Conservation (phyloP, 2,797 vertebrate genomes). For the Aplochiton taeniatus region DNA sequence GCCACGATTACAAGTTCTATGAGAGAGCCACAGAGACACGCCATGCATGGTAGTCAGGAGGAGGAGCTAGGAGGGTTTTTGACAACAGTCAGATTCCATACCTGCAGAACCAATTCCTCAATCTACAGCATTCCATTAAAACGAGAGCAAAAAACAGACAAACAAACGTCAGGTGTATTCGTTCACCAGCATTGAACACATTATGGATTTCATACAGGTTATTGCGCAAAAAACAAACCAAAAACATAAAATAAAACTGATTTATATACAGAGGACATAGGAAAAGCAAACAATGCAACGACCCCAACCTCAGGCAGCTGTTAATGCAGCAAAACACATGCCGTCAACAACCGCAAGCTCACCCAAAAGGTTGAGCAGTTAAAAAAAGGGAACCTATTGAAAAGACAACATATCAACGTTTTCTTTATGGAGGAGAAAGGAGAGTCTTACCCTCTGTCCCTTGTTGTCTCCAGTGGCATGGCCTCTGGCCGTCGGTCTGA, state of each 20-base stretch:
- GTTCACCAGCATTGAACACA: conserved; percentile 42
- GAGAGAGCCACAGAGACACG: conserved; percentile 25
- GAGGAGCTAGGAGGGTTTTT: conserved; percentile 38
- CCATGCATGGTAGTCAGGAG: conserved; percentile 58
- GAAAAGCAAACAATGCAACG: too few relatives aligned
- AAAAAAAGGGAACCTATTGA: too few relatives aligned
- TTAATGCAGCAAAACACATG: too few relatives aligned
- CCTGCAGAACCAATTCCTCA: conserved; percentile 83
- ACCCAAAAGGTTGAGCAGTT: too few relatives aligned
- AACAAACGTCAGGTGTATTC: conserved; percentile 60
- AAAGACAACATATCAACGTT: not conserved
- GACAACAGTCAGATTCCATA: conserved; percentile 67
- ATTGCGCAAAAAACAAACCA: not conserved
- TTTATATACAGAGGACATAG: too few relatives aligned
- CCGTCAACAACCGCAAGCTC: too few relatives aligned
- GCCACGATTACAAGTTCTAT: not conserved
- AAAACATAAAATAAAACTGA: conserved; percentile 7
- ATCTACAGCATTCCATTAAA: conserved; percentile 76
- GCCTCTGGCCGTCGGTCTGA: conserved; percentile 70
- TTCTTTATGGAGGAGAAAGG: not conserved
- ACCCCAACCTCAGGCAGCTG: too few relatives aligned
- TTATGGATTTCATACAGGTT: conserved; percentile 19
- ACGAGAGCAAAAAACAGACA: conserved; percentile 44
- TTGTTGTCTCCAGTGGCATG: conserved; percentile 61
- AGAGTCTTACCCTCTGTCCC: conserved; percentile 58